These are phyloP conservation scores for Ophion ellenae DNA, from an alignment of 2,888 invertebrate species.

Conservation along the genomic window DNA sequence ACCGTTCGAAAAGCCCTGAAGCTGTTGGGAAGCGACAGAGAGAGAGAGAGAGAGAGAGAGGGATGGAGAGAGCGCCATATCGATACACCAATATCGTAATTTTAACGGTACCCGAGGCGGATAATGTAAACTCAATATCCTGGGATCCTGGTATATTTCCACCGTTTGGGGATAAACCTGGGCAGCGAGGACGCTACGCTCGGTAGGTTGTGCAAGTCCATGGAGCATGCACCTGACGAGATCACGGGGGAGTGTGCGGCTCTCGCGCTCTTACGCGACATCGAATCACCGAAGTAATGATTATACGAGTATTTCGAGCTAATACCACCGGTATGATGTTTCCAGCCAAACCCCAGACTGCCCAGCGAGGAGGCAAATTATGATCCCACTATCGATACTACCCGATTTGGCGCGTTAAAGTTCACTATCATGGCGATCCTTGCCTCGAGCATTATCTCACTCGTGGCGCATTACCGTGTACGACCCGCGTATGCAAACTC, in stretches of 20 bases:
- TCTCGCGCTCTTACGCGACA: conserved; percentile 65
- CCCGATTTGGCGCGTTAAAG: conserved; percentile 55
- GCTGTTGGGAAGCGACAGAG: background rate
- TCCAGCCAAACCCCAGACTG: conserved; percentile 22
- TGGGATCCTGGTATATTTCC: conserved; percentile 68
- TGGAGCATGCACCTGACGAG: conserved; percentile 51
- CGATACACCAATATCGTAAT: conserved; percentile 77
- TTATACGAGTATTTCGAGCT: conserved; percentile 78
- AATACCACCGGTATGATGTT: conserved; percentile 73
- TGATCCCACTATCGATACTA: conserved; percentile 57
- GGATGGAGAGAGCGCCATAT: conserved; percentile 68
- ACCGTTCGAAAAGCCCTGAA: no score
- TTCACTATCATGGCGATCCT: conserved; percentile 54
- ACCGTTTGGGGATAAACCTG: conserved; percentile 50
- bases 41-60: conserved; percentile 22
- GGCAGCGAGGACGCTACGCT: conserved; percentile 35
- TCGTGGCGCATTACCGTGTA: no score
- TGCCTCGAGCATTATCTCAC: conserved; percentile 31
- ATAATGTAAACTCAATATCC: conserved; percentile 78
- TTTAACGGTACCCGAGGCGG: conserved; percentile 74
- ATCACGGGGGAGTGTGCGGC: conserved; percentile 9
- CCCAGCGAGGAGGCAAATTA: conserved; percentile 37
- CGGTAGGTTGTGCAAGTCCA: conserved; percentile 47
- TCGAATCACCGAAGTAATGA: conserved; percentile 75
- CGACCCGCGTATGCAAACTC: no score